These are phyloP conservation scores for Antitype chi DNA, from an alignment of 2,888 invertebrate species.

Conservation along the genomic window DNA sequence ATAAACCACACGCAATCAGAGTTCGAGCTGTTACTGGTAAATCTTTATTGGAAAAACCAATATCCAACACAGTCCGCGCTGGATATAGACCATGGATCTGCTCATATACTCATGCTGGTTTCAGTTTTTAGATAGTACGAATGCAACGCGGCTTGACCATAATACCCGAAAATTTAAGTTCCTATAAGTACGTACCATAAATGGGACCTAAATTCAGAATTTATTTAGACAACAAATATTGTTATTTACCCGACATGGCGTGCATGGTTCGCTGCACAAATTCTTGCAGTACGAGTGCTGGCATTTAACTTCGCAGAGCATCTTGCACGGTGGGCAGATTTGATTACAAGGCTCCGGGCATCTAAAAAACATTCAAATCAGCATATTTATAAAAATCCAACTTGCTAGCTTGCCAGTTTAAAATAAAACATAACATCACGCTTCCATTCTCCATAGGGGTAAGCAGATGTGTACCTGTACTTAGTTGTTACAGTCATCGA, in stretches of 20 bases:
- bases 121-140: neutral
- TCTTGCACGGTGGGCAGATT: constrained; percentile 90
- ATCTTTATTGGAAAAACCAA: neutral
- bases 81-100: neutral
- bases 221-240: neutral
- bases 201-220: neutral
- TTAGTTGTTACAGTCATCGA: too few relatives aligned
- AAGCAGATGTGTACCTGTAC: neutral
- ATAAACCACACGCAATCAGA: neutral
- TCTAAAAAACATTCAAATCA: constrained; percentile 68
- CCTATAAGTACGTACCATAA: neutral
- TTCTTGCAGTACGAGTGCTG: constrained; percentile 88
- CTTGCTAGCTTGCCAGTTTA: neutral
- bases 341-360: constrained; percentile 90
- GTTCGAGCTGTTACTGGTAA: neutral
- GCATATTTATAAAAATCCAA: neutral
- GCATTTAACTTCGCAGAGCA: constrained; percentile 87
- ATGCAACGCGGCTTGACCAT: neutral
- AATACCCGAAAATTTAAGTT: neutral
- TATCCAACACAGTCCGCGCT: neutral
- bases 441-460: neutral
- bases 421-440: neutral
- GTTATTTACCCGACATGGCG: constrained; percentile 83
- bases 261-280: constrained; percentile 89
- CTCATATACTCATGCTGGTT: neutral